phyloP scores from a whole-genome alignment of 2,888 invertebrate genomes.

The Leucozona laternaria region DNA sequence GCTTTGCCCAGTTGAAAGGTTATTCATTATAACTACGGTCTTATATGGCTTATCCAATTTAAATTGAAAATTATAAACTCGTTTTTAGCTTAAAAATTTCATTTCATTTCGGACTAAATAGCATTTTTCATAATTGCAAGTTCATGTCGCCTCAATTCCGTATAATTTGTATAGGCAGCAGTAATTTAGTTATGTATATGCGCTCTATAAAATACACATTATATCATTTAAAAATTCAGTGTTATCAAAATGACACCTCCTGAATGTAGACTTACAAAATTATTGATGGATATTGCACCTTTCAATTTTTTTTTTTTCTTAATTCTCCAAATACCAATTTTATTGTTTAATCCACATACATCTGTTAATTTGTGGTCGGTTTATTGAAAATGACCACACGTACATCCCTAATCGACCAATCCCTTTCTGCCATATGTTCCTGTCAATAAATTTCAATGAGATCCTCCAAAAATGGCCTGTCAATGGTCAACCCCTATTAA shows the following conservation, averaged over 20 bases:
- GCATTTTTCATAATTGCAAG: too few relatives aligned
- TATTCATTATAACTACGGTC: too few relatives aligned
- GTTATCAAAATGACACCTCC: not conserved
- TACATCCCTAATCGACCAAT: conserved; percentile 36
- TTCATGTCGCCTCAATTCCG: too few relatives aligned
- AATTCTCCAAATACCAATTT: not conserved
- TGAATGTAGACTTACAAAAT: not conserved
- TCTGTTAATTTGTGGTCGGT: conserved; percentile 4
- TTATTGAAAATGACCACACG: conserved; percentile 55
- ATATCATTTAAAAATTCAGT: not conserved
- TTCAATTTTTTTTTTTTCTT: not conserved
- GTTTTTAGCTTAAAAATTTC: too few relatives aligned
- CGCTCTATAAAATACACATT: too few relatives aligned
- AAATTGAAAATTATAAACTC: too few relatives aligned
- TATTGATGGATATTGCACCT: not conserved
- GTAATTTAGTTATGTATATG: too few relatives aligned
- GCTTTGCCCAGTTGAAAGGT: too few relatives aligned
- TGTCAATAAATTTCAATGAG: conserved; percentile 58
- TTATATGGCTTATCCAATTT: too few relatives aligned
- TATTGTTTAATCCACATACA: not conserved
- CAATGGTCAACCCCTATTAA: conserved; percentile 54
- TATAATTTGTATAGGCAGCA: too few relatives aligned
- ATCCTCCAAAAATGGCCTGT: conserved; percentile 41
- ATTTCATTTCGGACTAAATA: too few relatives aligned
- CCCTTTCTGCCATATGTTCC: conserved; percentile 56